Conservation (phyloP, 2,113 vertebrate species). For the Tautogolabrus adspersus region DNA sequence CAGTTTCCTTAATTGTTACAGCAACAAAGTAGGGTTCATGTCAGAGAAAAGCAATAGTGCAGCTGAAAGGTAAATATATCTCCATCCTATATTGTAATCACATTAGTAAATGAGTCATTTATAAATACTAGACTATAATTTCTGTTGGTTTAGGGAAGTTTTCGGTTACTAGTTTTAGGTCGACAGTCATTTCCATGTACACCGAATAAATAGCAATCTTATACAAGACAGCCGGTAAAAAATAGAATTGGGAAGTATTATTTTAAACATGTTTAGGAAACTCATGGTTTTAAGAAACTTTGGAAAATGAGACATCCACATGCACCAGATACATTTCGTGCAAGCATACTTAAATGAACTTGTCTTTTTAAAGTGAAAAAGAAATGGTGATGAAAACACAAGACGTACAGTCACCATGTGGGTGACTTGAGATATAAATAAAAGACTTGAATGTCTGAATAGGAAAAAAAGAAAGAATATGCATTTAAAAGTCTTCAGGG, state of each 20-base stretch:
- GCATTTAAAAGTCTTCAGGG: not conserved
- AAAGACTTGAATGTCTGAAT: not conserved
- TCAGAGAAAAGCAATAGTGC: not conserved
- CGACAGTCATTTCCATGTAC: too few species aligned
- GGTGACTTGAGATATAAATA: not conserved
- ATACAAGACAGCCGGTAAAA: not conserved
- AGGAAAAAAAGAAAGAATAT: not conserved
- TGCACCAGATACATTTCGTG: not conserved
- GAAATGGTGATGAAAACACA: slow-evolving; percentile 11
- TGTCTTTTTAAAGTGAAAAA: slow-evolving; percentile 2
- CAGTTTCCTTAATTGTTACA: slow-evolving; percentile 42
- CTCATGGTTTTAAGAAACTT: not conserved
- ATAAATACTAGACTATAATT: too few species aligned
- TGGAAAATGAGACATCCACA: slow-evolving; percentile 4
- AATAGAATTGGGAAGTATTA: slow-evolving; percentile 14
- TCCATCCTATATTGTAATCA: not conserved
- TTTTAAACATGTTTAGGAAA: not conserved
- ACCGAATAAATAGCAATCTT: not conserved
- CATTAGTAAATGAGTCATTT: too few species aligned
- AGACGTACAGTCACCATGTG: not conserved
- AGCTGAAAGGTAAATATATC: not conserved
- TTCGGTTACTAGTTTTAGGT: not conserved
- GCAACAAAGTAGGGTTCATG: not conserved
- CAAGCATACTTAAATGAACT: not conserved
- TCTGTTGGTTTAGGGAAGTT: not conserved